Conservation (phyloP, 2,888 invertebrate genomes). For the Drosophila pegasa region DNA sequence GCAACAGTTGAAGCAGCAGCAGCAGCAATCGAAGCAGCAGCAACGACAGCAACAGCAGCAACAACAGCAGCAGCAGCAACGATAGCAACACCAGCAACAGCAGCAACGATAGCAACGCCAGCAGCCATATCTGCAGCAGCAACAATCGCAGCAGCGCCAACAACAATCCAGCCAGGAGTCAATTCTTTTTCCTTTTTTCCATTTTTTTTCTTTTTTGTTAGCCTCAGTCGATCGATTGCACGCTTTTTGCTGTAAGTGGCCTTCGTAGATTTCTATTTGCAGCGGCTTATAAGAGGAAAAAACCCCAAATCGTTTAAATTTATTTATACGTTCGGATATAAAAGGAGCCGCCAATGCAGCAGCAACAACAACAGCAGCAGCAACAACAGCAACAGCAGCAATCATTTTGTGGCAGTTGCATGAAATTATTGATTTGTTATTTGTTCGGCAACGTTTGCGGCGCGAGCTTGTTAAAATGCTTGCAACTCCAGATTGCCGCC, state of each 20-base stretch:
- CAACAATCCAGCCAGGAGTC: slow-evolving; percentile 31
- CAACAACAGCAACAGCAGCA: slow-evolving; percentile 40
- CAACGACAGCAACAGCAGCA: background rate
- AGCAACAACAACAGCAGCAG: slow-evolving; percentile 23
- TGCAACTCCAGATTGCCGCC: slow-evolving; percentile 16
- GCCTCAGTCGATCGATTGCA: slow-evolving; percentile 47
- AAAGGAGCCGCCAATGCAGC: slow-evolving; percentile 68
- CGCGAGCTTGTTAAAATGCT: slow-evolving; percentile 68
- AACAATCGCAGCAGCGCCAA: too few relatives aligned
- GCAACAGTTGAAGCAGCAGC: background rate
- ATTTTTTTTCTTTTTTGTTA: background rate
- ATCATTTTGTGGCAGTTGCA: slow-evolving; percentile 68
- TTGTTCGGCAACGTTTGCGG: slow-evolving; percentile 56
- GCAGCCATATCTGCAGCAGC: background rate
- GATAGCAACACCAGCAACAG: background rate
- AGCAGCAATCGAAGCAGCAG: background rate
- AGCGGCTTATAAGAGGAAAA: slow-evolving; percentile 47
- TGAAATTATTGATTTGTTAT: slow-evolving; percentile 76
- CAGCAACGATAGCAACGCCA: background rate
- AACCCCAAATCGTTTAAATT: slow-evolving; percentile 66
- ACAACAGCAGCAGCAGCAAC: background rate
- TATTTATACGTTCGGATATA: slow-evolving; percentile 69
- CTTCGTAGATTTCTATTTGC: slow-evolving; percentile 70
- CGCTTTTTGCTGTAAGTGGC: slow-evolving; percentile 61
- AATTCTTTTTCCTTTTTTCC: slow-evolving; percentile 35